phyloP scores from a whole-genome alignment of 1,140 invertebrate species.

The Liolophura sinensis region DNA sequence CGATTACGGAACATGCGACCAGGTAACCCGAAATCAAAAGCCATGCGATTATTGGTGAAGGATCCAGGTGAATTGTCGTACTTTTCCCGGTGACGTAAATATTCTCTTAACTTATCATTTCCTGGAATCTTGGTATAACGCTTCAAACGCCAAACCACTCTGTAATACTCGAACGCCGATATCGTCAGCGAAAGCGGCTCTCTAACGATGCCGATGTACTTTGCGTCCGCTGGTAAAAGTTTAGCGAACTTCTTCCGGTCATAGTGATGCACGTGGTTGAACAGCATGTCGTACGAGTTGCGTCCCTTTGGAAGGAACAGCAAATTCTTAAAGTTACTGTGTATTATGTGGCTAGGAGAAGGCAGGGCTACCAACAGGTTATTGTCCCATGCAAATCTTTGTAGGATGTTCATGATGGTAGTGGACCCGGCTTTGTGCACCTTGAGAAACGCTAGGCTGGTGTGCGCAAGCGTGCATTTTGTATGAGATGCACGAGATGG shows the following conservation, averaged over 20 bases:
- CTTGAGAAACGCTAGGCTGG: conserved; percentile 37
- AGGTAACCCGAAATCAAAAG: conserved; percentile 35
- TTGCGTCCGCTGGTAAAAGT: conserved; percentile 28
- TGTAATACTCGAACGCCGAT: conserved; percentile 34
- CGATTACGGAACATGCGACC: not conserved
- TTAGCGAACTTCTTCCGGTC: conserved; percentile 22
- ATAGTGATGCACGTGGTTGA: conserved; percentile 35
- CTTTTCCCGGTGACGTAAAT: no score
- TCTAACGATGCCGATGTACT: conserved; percentile 40
- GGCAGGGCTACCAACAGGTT: no score
- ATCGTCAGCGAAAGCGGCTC: conserved; percentile 40
- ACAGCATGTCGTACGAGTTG: conserved; percentile 34
- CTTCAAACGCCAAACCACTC: not conserved
- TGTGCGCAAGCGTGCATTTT: no score
- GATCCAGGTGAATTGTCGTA: not conserved
- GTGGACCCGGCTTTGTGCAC: conserved; percentile 46
- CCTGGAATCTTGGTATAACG: no score
- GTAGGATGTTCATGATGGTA: conserved; percentile 37
- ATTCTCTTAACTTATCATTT: no score
- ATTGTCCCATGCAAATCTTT: conserved; percentile 23
- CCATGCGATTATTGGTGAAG: conserved; percentile 38
- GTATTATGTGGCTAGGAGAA: no score
- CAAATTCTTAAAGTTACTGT: no score
- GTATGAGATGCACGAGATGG: no score
- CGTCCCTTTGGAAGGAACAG: no score